Percentiles rank a stretch among this genome's conserved stretches.
phyloP scores from a whole-genome alignment of 1,140 invertebrate genomes.

The Ips typographus region DNA sequence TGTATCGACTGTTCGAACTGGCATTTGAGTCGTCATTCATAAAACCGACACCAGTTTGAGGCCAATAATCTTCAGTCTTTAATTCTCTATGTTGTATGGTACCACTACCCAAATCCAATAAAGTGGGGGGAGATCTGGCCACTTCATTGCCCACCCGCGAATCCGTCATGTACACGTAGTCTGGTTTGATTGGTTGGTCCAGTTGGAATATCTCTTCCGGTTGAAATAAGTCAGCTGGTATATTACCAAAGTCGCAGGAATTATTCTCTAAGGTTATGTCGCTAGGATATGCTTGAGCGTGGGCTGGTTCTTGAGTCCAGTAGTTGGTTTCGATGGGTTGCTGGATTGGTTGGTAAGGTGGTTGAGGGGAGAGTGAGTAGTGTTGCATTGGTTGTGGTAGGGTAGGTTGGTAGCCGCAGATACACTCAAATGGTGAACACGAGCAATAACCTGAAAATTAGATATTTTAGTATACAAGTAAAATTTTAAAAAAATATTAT shows the following conservation, averaged over 20 bases:
- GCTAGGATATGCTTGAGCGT: slow-evolving; percentile 41
- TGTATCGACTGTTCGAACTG: slow-evolving; percentile 47
- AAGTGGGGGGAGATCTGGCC: slow-evolving; percentile 64
- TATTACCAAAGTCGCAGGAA: slow-evolving; percentile 57
- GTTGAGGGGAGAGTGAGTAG: slow-evolving; percentile 40
- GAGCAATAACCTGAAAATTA: slow-evolving; percentile 61
- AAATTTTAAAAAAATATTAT: background rate
- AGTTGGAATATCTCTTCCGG: slow-evolving; percentile 77
- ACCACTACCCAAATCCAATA: slow-evolving; percentile 70
- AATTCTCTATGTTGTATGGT: slow-evolving; percentile 58
- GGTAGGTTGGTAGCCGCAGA: slow-evolving; percentile 55
- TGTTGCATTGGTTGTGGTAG: slow-evolving; percentile 43
- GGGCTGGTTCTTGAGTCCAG: slow-evolving; percentile 47
- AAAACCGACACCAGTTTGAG: slow-evolving; percentile 36
- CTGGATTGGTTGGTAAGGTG: slow-evolving; percentile 41
- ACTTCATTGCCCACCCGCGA: slow-evolving; percentile 52
- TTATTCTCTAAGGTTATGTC: slow-evolving; percentile 36
- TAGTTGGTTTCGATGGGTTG: slow-evolving; percentile 41
- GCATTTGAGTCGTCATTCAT: slow-evolving; percentile 50
- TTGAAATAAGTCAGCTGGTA: slow-evolving; percentile 69
- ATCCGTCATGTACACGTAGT: slow-evolving; percentile 52
- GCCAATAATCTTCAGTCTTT: slow-evolving; percentile 57
- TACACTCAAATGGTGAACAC: slow-evolving; percentile 66
- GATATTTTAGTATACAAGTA: slow-evolving; percentile 9
- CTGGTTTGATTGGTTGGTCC: slow-evolving; percentile 69